Base-by-base conservation (phyloP, 2,113 vertebrate genomes). In the Azemiops feae region DNA sequence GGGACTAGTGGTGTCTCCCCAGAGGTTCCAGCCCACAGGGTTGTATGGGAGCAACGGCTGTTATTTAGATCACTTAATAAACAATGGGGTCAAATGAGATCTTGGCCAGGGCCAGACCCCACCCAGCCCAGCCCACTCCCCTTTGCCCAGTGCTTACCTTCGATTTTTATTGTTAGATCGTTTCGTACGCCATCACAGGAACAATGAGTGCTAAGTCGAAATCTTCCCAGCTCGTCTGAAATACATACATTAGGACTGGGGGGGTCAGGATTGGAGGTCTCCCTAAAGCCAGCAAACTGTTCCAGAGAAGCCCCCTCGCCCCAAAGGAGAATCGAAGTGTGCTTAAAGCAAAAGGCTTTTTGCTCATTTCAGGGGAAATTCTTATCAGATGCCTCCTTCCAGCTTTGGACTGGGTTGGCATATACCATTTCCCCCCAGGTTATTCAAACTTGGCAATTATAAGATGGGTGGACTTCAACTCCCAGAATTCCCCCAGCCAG, bases 171-270 rank as follows among this genome's bases (percentile, higher is more conserved):
- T 3, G 81, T 57, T 20, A 91, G 50, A 2, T 87, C 30, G 2
- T 74, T 25, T 3, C 0, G 1, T 1, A 0, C 0, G 3, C 12
- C 7, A 5, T 54, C 90, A 3, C 90, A 93, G 27, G 90, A 34
- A 1, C 92, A 94, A 50, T 91, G 87, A 3, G n/a, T 16, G 5
- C 69, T 86, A 0, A 93, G 90, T 55, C 92, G 89, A 25, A 93
- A 93, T 18, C 39, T 9, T 2, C 92, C 90, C 47, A 85, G 10
- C 1, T 11, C 0, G 0, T 91, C 87, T 91, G 74, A 5, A 23
- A 64, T 1, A 23, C 22, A 93, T 1, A 86, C 34, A 39, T 6
- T 1, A 11, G 30, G 39, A 34, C 53, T 60, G 50, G 45, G 47
- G 47, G 7, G 47, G 12, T 53, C 11, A 12, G 18, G 3, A 7